A percentile compares a stretch with the other conserved stretches of the same genome.
Evolutionary conservation across 2,888 invertebrate species (phyloP).

Genomic region (Temnothorax ravouxi): DNA sequence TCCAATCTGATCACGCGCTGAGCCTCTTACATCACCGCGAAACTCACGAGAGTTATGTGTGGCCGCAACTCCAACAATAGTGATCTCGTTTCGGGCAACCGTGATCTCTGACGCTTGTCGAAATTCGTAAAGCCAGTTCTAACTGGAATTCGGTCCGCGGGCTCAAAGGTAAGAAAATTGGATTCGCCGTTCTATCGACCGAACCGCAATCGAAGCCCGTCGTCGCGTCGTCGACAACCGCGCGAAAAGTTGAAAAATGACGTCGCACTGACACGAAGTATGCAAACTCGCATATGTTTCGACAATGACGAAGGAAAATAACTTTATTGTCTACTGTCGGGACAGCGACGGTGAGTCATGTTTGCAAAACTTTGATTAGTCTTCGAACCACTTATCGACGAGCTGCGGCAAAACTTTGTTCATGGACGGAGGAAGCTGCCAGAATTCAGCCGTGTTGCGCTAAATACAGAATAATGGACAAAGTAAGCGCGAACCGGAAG

Average conservation of each 20-base stretch:
- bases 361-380: conserved; percentile 81
- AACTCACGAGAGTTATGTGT: conserved; percentile 44
- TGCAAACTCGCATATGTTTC: conserved; percentile 19
- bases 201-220: conserved; percentile 39
- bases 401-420: conserved; percentile 71
- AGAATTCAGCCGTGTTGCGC: conserved; percentile 26
- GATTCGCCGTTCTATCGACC: conserved; percentile 43
- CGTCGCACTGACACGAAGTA: background rate
- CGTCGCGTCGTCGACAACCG: conserved; percentile 14
- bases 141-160: conserved; percentile 39
- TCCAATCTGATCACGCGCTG: background rate
- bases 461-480: conserved; percentile 45
- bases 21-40: conserved; percentile 39
- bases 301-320: conserved; percentile 52
- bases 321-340: conserved; percentile 35
- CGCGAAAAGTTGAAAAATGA: conserved; percentile 31
- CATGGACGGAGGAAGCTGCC: conserved; percentile 16
- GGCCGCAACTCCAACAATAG: conserved; percentile 35
- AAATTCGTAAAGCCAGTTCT: conserved; percentile 59
- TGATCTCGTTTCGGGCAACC: conserved; percentile 48
- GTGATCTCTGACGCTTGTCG: conserved; percentile 55
- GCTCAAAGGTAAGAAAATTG: conserved; percentile 62
- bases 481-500: conserved; percentile 26
- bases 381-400: conserved; percentile 77
- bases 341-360: conserved; percentile 52